Conservation (phyloP, 2,888 invertebrate species). For the Campoplex capitator region DNA sequence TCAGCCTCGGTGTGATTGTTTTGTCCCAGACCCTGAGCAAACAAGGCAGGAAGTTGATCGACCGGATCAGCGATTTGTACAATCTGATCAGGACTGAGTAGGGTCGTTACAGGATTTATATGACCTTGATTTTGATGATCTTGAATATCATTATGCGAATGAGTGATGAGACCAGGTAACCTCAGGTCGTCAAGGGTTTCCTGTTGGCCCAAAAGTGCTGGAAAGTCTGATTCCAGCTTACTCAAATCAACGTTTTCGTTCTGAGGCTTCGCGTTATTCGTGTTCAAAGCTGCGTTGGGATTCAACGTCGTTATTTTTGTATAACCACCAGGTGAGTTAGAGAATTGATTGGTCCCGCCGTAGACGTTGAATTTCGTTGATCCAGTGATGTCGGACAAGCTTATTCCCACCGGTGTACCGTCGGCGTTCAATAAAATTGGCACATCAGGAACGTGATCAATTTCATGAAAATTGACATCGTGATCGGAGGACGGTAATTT, state of each 20-base stretch:
- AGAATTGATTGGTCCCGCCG: conserved; percentile 64
- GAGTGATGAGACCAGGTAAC: conserved; percentile 78
- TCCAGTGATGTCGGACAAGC: conserved; percentile 36
- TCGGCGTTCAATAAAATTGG: conserved; percentile 82
- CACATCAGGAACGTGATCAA: conserved; percentile 82
- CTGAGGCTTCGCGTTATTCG: conserved; percentile 76
- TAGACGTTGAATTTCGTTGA: conserved; percentile 48
- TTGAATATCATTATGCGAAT: conserved; percentile 78
- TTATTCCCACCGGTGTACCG: conserved; percentile 79
- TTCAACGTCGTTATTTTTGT: conserved; percentile 77
- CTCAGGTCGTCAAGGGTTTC: conserved; percentile 79
- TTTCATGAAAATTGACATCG: conserved; percentile 76
- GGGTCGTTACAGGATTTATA: conserved; percentile 78
- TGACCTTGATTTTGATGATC: conserved; percentile 70
- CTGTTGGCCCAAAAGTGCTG: conserved; percentile 79
- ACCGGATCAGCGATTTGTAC: conserved; percentile 83
- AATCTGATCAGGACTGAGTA: conserved; percentile 81
- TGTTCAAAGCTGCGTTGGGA: conserved; percentile 72
- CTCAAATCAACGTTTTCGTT: conserved; percentile 72
- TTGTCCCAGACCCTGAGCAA: conserved; percentile 80
- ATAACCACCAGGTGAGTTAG: conserved; percentile 65
- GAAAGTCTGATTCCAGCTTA: conserved; percentile 76
- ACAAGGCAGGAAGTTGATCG: conserved; percentile 82
- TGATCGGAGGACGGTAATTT: conserved; percentile 71
- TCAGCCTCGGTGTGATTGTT: conserved; percentile 80